Conservation (phyloP, 2,113 vertebrate species). For the Cygnus buccinator region DNA sequence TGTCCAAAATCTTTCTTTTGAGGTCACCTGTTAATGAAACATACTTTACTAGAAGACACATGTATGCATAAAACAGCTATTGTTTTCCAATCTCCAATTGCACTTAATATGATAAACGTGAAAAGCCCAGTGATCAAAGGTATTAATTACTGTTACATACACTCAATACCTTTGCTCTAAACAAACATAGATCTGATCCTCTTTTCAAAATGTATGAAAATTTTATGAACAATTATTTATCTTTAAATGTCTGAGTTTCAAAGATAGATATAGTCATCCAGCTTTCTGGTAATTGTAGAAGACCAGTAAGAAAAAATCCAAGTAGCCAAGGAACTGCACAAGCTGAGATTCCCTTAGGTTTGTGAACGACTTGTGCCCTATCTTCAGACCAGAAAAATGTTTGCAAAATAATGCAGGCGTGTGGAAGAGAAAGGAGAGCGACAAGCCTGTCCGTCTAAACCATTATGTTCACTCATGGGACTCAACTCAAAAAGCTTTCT, state of each 20-base stretch:
- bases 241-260: constrained; percentile 13
- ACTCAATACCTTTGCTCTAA: not conserved
- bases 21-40: not conserved
- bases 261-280: not conserved
- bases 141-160: not conserved
- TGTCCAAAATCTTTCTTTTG: not conserved
- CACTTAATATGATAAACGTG: not conserved
- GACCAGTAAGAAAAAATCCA: not conserved
- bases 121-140: not conserved
- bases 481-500: not conserved
- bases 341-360: not conserved
- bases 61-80: not conserved
- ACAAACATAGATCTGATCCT: not conserved
- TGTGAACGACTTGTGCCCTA: not conserved
- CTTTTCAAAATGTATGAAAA: not conserved
- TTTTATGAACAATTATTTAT: not conserved
- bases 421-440: not conserved
- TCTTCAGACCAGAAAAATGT: not conserved
- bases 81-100: not conserved
- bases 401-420: not conserved
- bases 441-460: not conserved
- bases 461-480: not conserved
- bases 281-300: not conserved
- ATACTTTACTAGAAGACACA: not conserved
- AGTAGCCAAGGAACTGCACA: not conserved